Percentiles rank a stretch among this genome's conserved stretches.
These are phyloP conservation scores for Platerodrilus igneus DNA, from an alignment of 2,888 invertebrate species.

Conservation along the genomic window DNA sequence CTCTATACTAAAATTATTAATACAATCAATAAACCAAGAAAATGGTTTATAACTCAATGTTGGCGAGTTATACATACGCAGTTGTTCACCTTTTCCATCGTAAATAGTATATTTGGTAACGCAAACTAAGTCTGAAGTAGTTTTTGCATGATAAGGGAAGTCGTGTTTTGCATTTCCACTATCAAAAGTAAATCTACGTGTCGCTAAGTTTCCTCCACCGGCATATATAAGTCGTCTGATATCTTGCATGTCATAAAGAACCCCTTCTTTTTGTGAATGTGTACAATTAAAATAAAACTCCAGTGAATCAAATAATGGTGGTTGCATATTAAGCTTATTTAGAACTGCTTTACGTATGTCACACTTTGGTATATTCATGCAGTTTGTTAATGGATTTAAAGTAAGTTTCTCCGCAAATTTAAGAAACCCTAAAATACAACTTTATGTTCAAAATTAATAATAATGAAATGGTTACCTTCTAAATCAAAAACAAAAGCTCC, in stretches of 20 bases:
- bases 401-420: conserved; percentile 20
- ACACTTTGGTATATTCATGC: conserved; percentile 8
- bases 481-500: conserved; percentile 35
- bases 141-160: conserved; percentile 24
- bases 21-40: conserved; percentile 40
- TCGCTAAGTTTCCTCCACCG: conserved; percentile 36
- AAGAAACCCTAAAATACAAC: conserved; percentile 26
- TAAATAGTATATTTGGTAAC: conserved; percentile 38
- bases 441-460: conserved; percentile 6
- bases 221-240: conserved; percentile 30
- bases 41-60: conserved; percentile 36
- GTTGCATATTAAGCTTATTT: conserved; percentile 35
- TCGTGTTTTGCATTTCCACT: conserved; percentile 20
- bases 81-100: conserved; percentile 29
- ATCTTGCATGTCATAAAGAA: conserved; percentile 30
- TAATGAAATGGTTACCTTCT: conserved; percentile 26
- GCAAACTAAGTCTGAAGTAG: conserved; percentile 11
- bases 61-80: conserved; percentile 34
- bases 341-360: conserved; percentile 26
- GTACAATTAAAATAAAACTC: conserved; percentile 35
- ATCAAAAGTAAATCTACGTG: conserved; percentile 34
- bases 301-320: conserved; percentile 39
- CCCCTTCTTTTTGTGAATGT: conserved; percentile 24
- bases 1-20: conserved; percentile 31
- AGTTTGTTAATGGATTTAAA: conserved; percentile 12